Conservation (phyloP, 2,113 vertebrate genomes). For the Amblyopsis rosae region DNA sequence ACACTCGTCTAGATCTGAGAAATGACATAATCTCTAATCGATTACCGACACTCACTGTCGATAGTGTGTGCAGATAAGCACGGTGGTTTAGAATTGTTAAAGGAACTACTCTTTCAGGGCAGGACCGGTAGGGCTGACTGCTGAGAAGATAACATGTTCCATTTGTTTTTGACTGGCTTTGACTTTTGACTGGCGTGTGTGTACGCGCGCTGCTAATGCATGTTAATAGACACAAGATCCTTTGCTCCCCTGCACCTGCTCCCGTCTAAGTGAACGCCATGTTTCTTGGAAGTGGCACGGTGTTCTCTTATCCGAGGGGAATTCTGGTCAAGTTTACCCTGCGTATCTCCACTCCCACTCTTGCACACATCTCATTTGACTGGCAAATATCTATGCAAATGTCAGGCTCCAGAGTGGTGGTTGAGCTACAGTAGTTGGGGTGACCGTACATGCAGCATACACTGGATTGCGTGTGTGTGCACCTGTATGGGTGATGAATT, state of each 20-base stretch:
- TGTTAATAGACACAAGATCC: not conserved
- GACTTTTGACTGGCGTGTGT: too few species aligned
- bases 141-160: too few species aligned
- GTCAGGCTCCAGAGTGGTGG: not conserved
- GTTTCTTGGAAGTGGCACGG: conserved; percentile 26
- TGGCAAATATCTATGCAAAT: conserved; percentile 70
- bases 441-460: too few species aligned
- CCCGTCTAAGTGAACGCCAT: not conserved
- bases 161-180: not conserved
- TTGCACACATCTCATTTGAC: conserved; percentile 60
- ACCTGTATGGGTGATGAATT: not conserved
- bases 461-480: not conserved
- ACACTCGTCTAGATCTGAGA: too few species aligned
- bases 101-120: too few species aligned
- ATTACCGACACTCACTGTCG: too few species aligned
- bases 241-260: not conserved
- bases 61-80: too few species aligned
- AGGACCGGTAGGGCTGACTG: too few species aligned
- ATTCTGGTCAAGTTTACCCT: conserved; percentile 40
- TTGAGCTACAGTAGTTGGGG: not conserved
- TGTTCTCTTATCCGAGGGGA: conserved; percentile 41
- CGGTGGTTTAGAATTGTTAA: too few species aligned
- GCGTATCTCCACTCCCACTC: conserved; percentile 28
- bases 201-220: not conserved
- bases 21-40: not conserved